These are phyloP conservation scores for Gallinago stenura DNA, from an alignment of 2,797 vertebrate genomes.

Conservation along the genomic window DNA sequence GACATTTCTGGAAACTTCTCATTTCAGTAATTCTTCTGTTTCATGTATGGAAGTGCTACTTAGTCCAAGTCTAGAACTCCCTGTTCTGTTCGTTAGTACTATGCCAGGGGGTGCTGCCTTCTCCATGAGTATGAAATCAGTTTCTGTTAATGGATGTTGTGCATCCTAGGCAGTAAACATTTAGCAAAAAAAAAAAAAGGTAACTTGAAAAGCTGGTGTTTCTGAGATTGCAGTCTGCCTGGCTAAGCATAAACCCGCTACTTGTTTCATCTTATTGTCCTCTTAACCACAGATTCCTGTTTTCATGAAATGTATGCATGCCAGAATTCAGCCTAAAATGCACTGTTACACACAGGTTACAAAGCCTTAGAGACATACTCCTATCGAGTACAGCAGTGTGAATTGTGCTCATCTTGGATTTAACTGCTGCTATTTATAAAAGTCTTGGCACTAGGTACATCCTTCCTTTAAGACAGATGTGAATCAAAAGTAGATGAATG, in stretches of 20 bases:
- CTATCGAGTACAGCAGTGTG: neutral
- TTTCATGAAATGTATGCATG: neutral
- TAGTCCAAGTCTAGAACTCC: neutral
- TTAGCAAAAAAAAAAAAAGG: neutral
- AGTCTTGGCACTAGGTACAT: neutral
- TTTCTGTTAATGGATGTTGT: neutral
- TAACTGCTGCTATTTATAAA: slow-evolving; percentile 40
- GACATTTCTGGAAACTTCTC: neutral
- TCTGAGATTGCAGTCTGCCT: neutral
- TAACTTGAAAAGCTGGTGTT: neutral
- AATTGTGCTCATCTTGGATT: slow-evolving; percentile 19
- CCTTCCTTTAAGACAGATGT: slow-evolving; percentile 12
- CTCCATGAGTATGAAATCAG: neutral
- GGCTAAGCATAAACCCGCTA: neutral
- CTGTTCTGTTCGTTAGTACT: neutral
- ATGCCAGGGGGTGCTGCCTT: neutral
- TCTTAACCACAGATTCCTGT: neutral
- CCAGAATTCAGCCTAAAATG: neutral
- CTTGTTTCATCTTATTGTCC: neutral
- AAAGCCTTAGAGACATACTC: neutral
- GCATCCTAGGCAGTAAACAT: neutral
- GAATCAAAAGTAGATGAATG: slow-evolving; percentile 26
- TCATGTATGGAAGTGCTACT: neutral
- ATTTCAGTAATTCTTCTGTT: neutral
- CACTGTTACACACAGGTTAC: neutral